Conservation (phyloP, 1,140 invertebrate genomes). For the Linepithema humile region DNA sequence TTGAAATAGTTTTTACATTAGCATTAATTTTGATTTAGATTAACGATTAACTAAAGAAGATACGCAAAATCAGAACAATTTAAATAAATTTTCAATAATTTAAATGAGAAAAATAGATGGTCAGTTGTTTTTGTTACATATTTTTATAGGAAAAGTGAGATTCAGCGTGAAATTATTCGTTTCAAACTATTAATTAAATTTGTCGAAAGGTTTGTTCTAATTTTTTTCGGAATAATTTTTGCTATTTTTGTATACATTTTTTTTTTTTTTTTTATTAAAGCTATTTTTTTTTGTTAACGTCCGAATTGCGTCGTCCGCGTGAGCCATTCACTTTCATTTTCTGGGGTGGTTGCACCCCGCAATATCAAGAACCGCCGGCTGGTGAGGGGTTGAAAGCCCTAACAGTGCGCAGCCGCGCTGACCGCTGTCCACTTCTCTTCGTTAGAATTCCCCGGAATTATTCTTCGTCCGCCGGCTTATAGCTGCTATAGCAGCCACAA, state of each 20-base stretch:
- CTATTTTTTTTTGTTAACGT: background rate
- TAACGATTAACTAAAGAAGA: background rate
- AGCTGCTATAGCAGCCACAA: background rate
- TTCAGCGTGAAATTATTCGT: background rate
- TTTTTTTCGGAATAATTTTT: background rate
- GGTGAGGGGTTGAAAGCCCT: slow-evolving; percentile 34
- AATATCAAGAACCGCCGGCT: slow-evolving; percentile 1
- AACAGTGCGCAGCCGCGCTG: slow-evolving; percentile 76
- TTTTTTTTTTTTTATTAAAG: background rate
- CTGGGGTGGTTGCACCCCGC: slow-evolving; percentile 63
- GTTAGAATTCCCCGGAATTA: slow-evolving; percentile 37
- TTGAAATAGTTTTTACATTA: background rate
- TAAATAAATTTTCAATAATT: too few relatives aligned
- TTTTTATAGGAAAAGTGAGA: background rate
- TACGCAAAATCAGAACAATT: background rate
- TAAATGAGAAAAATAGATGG: background rate
- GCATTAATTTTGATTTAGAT: background rate
- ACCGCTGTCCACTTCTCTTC: slow-evolving; percentile 73
- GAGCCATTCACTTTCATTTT: slow-evolving; percentile 68
- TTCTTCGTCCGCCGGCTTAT: slow-evolving; percentile 33
- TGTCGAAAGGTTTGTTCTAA: background rate
- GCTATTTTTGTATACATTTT: background rate
- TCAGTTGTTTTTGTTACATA: background rate
- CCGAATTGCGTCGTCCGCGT: background rate
- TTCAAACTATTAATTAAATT: background rate